Base-by-base conservation (phyloP, 2,113 vertebrate species). In the Petromus typicus region DNA sequence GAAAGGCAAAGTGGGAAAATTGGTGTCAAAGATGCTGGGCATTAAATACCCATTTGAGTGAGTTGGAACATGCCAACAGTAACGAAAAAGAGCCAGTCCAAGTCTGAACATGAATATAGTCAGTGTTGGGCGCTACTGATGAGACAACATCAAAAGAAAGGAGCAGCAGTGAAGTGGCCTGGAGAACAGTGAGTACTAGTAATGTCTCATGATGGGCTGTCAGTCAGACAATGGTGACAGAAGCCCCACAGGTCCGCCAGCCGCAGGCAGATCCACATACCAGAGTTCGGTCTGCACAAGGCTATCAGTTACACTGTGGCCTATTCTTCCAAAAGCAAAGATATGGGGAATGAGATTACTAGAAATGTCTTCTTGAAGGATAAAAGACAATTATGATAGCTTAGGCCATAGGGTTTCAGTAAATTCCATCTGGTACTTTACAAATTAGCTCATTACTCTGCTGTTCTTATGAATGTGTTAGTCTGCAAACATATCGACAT, bases 391-490 rank as follows among this genome's bases (percentile, higher is more conserved):
- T 93, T 89, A 64, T 73, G 86, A 71, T 78, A 84, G 85, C 86
- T 97, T 97, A 96, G 94, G 95, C 92, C 78, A 95, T 86, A 20
- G 80, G 92, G 25, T 96, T 96, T 94, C 96, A 96, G 97, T 95
- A 98, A 98, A 98, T 98, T 98, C 97, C 93, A 97, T 97, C 98
- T 98, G 96, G 84, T 96, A 94, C 88, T 97, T 98, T 86, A 95
- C 96, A 98, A 93, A 98, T 98, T 96, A 97, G 95, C 93, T 98
- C 96, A 97, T 97, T 98, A 97, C 96, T 97, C 91, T 90, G 79
- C 90, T 97, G 91, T 87, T 96, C 40, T 97, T 94, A 67, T 66
- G 78, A 97, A 92, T 84, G 73, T 89, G 82, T 90, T 97, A 95
- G 59, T 95, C 88, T 95, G 93, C 37, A 96, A 96, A 93, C 79